Evolutionary conservation across 2,888 invertebrate species (phyloP).

Genomic region (Eurytoma adleriae): DNA sequence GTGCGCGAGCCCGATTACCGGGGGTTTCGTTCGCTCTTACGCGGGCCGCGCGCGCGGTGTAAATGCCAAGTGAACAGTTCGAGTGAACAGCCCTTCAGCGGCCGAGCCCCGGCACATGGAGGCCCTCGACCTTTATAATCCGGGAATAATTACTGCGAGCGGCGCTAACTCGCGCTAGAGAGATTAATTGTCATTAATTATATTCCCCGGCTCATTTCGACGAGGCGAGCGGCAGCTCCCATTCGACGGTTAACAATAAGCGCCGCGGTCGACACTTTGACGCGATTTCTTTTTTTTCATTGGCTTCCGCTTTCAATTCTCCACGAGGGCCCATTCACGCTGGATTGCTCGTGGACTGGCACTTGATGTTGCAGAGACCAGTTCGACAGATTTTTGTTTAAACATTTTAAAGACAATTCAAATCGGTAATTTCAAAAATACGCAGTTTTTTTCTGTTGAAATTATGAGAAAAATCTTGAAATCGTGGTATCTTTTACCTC

Average conservation of each 20-base stretch:
- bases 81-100: slow-evolving; percentile 73
- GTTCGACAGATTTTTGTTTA: too few species aligned
- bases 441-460: too few species aligned
- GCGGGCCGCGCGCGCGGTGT: slow-evolving; percentile 57
- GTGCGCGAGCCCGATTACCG: slow-evolving; percentile 63
- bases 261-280: slow-evolving; percentile 50
- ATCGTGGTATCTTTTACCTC: too few species aligned
- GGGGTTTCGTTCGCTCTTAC: slow-evolving; percentile 63
- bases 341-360: too few species aligned
- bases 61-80: slow-evolving; percentile 76
- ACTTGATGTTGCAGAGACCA: too few species aligned
- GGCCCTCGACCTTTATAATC: slow-evolving; percentile 75
- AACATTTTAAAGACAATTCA: too few species aligned
- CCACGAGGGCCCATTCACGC: too few species aligned
- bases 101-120: slow-evolving; percentile 62
- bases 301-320: slow-evolving; percentile 52
- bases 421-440: too few species aligned
- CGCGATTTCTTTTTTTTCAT: slow-evolving; percentile 64
- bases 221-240: slow-evolving; percentile 61
- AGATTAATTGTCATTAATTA: slow-evolving; percentile 77
- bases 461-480: too few species aligned
- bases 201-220: slow-evolving; percentile 72
- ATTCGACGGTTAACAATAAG: slow-evolving; percentile 70
- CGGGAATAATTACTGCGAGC: slow-evolving; percentile 46
- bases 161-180: slow-evolving; percentile 65